phyloP scores from a whole-genome alignment of 2,888 invertebrate genomes.

The Deroplatys truncata region DNA sequence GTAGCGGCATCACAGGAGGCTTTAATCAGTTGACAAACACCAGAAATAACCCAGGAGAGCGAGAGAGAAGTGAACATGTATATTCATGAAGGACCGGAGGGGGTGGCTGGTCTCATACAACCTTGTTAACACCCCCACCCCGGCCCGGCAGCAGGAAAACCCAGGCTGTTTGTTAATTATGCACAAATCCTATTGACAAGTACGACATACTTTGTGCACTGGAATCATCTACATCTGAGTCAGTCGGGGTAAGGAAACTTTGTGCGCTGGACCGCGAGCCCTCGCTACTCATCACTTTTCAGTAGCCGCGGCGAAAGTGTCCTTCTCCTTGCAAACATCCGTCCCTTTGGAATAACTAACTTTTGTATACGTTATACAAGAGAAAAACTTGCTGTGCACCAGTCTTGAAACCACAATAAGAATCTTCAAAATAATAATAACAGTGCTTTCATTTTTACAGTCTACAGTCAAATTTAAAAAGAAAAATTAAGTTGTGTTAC shows the following conservation, averaged over 20 bases:
- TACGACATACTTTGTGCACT: slow-evolving; percentile 23
- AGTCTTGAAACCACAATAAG: too few species aligned
- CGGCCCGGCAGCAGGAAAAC: slow-evolving; percentile 15
- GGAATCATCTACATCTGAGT: slow-evolving; percentile 15
- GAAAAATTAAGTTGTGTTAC: too few species aligned
- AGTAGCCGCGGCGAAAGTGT: background rate
- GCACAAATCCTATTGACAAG: slow-evolving; percentile 25
- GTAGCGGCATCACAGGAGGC: slow-evolving; percentile 10
- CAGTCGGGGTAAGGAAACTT: background rate
- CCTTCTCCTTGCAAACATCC: background rate
- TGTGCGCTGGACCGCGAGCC: slow-evolving; percentile 3
- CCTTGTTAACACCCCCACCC: slow-evolving; percentile 22
- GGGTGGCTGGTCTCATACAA: slow-evolving; percentile 19
- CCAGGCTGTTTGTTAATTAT: slow-evolving; percentile 25
- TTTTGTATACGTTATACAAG: background rate
- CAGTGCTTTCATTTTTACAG: too few species aligned
- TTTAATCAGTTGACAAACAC: slow-evolving; percentile 27
- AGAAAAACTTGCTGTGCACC: too few species aligned
- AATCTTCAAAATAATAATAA: too few species aligned
- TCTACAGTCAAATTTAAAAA: too few species aligned
- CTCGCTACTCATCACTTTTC: background rate
- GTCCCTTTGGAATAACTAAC: background rate
- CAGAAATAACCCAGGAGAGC: slow-evolving; percentile 24
- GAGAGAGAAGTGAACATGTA: slow-evolving; percentile 17
- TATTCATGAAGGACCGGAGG: slow-evolving; percentile 22